Evolutionary conservation across 2,797 vertebrate genomes (phyloP).

Genomic region (Babyrousa celebensis): DNA sequence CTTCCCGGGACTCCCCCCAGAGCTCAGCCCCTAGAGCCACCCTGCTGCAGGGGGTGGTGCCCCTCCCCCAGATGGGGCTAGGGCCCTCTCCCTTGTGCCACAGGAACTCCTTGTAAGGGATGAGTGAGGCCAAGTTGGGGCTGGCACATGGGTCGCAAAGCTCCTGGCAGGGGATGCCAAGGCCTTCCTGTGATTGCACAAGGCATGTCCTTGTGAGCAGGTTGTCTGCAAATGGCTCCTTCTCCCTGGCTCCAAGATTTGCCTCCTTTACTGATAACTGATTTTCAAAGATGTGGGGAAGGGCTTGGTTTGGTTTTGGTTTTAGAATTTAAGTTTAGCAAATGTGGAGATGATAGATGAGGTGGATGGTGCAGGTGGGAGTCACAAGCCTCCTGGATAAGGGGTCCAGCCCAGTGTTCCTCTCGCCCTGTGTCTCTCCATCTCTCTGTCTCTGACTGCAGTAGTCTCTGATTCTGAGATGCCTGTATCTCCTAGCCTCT

Average conservation of each 20-base stretch:
- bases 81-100: neutral
- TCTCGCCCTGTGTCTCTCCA: neutral
- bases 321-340: slow-evolving; percentile 84
- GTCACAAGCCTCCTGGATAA: neutral
- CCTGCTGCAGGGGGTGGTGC: neutral
- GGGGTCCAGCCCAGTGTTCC: neutral
- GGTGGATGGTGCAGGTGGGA: neutral
- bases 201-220: slow-evolving; percentile 90
- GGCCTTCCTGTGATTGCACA: slow-evolving; percentile 68
- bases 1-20: neutral
- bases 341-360: neutral
- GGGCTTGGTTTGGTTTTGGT: neutral
- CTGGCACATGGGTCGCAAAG: neutral
- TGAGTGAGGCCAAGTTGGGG: neutral
- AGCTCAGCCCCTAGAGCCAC: neutral
- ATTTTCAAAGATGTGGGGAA: slow-evolving; percentile 89
- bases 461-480: neutral
- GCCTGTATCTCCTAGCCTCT: neutral
- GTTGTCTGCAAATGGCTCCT: slow-evolving; percentile 90
- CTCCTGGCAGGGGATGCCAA: neutral
- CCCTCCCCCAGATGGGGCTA: neutral
- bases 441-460: neutral
- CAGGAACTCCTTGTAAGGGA: neutral
- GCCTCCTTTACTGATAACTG: slow-evolving; percentile 92
- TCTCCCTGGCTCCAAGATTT: slow-evolving; percentile 91